Percentiles rank a stretch among this genome's conserved stretches.
phyloP scores from a whole-genome alignment of 1,140 invertebrate genomes.

The Pseudomyrmex concolor region DNA sequence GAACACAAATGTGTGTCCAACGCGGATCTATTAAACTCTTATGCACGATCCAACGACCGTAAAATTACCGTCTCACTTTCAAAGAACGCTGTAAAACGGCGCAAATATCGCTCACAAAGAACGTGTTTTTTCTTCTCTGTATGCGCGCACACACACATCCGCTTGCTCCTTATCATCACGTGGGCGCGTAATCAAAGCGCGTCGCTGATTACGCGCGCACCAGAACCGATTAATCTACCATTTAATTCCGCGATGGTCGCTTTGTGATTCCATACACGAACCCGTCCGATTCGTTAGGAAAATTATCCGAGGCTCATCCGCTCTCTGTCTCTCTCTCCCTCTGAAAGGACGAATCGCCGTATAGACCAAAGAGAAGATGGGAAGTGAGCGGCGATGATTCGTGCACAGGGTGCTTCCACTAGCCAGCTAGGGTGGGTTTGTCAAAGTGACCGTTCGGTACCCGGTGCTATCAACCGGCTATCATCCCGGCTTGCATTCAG shows the following conservation, averaged over 20 bases:
- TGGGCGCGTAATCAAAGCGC: constrained; percentile 5
- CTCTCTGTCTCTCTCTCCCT: constrained; percentile 45
- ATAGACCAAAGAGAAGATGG: constrained; percentile 39
- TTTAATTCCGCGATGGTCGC: constrained; percentile 74
- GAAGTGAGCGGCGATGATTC: constrained; percentile 22
- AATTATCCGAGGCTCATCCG: constrained; percentile 74
- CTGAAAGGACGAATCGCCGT: constrained; percentile 72
- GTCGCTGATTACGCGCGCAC: constrained; percentile 50
- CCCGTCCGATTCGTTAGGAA: constrained; percentile 78
- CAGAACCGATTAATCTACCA: constrained; percentile 77
- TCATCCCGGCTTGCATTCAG: constrained; percentile 70
- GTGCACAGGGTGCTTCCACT: constrained; percentile 1
- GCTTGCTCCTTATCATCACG: not conserved
- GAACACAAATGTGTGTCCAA: constrained; percentile 19
- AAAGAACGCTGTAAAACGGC: not conserved
- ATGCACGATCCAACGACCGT: not conserved
- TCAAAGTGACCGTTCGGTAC: constrained; percentile 71
- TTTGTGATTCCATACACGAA: constrained; percentile 31
- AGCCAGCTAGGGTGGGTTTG: constrained; percentile 58
- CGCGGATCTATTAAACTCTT: constrained; percentile 30
- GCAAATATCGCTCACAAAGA: not conserved
- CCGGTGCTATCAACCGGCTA: constrained; percentile 78
- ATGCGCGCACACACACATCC: not conserved
- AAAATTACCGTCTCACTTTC: constrained; percentile 21
- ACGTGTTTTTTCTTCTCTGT: too few species aligned